Percentiles rank a stretch among this genome's conserved stretches.
Evolutionary conservation across 2,797 vertebrate genomes (phyloP).

Genomic region (Notamacropus eugenii): DNA sequence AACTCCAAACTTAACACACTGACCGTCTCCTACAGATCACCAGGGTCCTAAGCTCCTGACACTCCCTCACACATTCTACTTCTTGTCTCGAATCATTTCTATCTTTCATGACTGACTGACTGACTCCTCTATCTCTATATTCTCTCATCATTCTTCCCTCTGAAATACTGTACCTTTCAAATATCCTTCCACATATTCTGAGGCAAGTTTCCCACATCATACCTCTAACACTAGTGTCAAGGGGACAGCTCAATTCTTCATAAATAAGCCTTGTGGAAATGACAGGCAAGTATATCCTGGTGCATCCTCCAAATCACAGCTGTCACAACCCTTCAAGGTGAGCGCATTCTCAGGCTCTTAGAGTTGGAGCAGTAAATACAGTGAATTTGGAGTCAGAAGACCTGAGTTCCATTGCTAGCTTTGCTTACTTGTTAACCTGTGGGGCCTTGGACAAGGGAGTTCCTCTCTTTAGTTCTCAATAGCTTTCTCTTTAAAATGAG

Average conservation of each 20-base stretch:
- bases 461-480: background rate
- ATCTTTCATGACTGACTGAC: background rate
- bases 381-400: background rate
- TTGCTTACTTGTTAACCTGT: background rate
- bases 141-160: background rate
- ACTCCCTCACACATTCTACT: background rate
- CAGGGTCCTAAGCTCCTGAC: background rate
- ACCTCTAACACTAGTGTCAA: background rate
- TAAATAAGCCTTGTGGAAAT: background rate
- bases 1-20: background rate
- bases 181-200: background rate
- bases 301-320: background rate
- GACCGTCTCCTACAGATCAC: background rate
- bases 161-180: background rate
- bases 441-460: background rate
- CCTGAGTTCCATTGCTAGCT: background rate
- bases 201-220: background rate
- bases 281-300: background rate
- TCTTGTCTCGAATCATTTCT: background rate
- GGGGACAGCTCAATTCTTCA: background rate
- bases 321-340: background rate
- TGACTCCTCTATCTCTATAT: background rate
- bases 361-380: background rate
- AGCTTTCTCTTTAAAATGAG: background rate
- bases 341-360: background rate